Percentiles rank a stretch among this genome's conserved stretches.
These are phyloP conservation scores for Heliconius ethilla DNA, from an alignment of 2,888 invertebrate species.

Conservation along the genomic window DNA sequence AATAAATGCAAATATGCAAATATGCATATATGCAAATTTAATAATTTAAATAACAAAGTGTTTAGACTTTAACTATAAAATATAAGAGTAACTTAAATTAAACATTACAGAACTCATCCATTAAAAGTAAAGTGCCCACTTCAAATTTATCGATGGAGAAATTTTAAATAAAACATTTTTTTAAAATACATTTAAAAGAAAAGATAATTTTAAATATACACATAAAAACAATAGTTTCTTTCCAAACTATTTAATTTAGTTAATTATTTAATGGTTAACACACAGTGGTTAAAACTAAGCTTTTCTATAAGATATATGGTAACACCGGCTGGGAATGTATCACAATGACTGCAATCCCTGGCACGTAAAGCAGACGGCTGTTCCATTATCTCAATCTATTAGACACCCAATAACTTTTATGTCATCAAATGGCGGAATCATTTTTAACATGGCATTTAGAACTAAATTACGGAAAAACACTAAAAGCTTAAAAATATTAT, in stretches of 20 bases:
- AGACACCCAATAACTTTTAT: conserved; percentile 76
- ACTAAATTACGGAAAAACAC: conserved; percentile 42
- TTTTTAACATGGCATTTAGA: conserved; percentile 53
- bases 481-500: conserved; percentile 34
- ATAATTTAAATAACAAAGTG: background rate
- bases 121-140: no score
- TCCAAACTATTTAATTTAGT: background rate
- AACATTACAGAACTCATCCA: background rate
- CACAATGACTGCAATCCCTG: conserved; percentile 73
- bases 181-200: background rate
- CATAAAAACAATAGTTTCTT: background rate
- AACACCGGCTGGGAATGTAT: conserved; percentile 72
- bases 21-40: conserved; percentile 32
- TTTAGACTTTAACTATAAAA: background rate
- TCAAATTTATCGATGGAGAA: no score
- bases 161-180: no score
- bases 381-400: conserved; percentile 71
- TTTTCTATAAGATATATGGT: conserved; percentile 70
- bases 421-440: conserved; percentile 64
- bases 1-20: no score
- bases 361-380: conserved; percentile 70
- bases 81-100: background rate
- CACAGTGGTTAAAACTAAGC: conserved; percentile 49
- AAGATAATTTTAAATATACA: conserved; percentile 4
- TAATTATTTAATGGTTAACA: background rate